phyloP scores from a whole-genome alignment of 2,888 invertebrate species.

The Lacanobia oleracea region DNA sequence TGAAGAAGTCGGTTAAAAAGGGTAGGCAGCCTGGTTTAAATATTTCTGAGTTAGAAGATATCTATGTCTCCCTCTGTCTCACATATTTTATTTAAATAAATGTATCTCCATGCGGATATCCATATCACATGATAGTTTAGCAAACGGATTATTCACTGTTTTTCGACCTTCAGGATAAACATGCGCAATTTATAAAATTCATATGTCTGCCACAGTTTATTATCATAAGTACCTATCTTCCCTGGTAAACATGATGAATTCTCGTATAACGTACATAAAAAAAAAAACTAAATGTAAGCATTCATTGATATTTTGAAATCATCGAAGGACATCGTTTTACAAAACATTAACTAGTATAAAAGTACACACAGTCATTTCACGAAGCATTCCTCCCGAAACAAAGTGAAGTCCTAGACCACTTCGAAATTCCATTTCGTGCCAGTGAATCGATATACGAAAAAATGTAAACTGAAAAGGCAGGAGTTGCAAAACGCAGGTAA shows the following conservation, averaged over 20 bases:
- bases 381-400: not conserved
- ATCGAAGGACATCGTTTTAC: not conserved
- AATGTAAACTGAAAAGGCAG: not conserved
- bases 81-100: conserved; percentile 12
- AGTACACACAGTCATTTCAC: not conserved
- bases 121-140: conserved; percentile 38
- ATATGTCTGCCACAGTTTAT: conserved; percentile 33
- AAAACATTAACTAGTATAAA: too few species aligned
- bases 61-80: not conserved
- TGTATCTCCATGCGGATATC: conserved; percentile 22
- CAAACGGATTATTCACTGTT: conserved; percentile 43
- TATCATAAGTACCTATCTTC: conserved; percentile 34
- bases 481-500: conserved; percentile 4
- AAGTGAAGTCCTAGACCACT: not conserved
- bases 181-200: conserved; percentile 30
- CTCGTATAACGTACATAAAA: not conserved
- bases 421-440: not conserved
- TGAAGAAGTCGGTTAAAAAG: too few species aligned
- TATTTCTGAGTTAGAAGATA: not conserved
- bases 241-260: conserved; percentile 5
- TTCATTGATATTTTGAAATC: not conserved
- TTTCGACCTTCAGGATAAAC: conserved; percentile 50
- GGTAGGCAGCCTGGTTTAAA: not conserved
- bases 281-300: not conserved
- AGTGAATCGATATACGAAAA: not conserved